Base-by-base conservation (phyloP, 2,888 invertebrate genomes). In the Thecophora atra region DNA sequence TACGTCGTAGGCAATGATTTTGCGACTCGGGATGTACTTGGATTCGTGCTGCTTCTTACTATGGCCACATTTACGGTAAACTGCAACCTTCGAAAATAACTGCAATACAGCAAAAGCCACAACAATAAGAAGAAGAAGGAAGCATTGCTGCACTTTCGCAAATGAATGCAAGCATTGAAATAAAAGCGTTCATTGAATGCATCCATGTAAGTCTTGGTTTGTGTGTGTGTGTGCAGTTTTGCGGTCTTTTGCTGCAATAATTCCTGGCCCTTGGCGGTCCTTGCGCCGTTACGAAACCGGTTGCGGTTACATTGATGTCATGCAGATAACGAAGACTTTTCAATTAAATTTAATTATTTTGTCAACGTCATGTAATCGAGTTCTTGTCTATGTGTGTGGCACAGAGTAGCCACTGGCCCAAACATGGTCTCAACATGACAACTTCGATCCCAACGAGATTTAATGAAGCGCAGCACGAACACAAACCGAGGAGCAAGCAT, bases 301-400 rank as follows among this genome's bases (percentile, higher is more conserved):
- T 51, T 70, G 70, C 52, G 70, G 70, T 63, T 52, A 52, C 70
- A 52, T 69, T 51, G 69, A 60, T 60, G 44, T 69, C 17, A 28
- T 60, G 69, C 58, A 60, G 69, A 62, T 54, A 67, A 51, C 30
- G 70, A 68, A 74, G 74, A 60, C 72, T 72, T 69, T 74, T 72
- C 74, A 74, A 74, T 74, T 74, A 74, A 71, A 71, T 74, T 72
- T 74, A 74, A 74, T 74, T 74, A 74, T 72, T 72, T 64, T 74
- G 74, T 74, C 74, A 74, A 71, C 71, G 68, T 69, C 72, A 71
- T 69, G 71, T 69, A 66, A 60, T 51, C 60, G 44, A n/a, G n/a
- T n/a, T n/a, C n/a, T n/a, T n/a, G n/a, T n/a, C 21, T 47, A 24
- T 47, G 56, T 19, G 26, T 37, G 37, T 37, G 11, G 6, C 37